Evolutionary conservation across 2,113 vertebrate genomes (phyloP).

Genomic region (Mus spicilegus): DNA sequence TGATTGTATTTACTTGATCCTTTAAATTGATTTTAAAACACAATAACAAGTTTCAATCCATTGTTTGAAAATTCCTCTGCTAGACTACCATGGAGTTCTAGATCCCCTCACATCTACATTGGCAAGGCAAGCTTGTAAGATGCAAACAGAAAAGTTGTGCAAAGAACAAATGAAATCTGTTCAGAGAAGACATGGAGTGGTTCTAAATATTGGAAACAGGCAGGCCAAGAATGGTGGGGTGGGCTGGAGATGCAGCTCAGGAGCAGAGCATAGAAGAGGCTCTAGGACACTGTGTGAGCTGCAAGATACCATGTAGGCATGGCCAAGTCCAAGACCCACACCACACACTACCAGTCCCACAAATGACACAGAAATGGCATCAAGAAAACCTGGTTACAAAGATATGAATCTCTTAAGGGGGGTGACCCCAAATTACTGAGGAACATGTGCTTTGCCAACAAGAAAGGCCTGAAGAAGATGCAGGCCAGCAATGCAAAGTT

Average conservation of each 20-base stretch:
- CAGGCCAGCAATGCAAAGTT: no score
- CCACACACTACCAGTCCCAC: no score
- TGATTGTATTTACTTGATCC: no score
- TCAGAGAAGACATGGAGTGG: not conserved
- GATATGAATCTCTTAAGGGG: no score
- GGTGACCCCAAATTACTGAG: no score
- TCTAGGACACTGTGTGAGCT: not conserved
- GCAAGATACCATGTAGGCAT: no score
- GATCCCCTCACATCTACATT: not conserved
- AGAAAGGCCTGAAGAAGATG: no score
- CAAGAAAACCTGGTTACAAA: no score
- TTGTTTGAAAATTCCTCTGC: not conserved
- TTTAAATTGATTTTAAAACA: constrained; percentile 16
- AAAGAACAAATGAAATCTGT: not conserved
- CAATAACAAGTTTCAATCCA: not conserved
- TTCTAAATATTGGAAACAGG: not conserved
- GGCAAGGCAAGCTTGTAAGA: not conserved
- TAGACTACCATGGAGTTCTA: not conserved
- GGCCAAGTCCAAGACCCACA: no score
- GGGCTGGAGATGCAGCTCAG: not conserved
- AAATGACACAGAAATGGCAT: no score
- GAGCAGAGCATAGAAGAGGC: not conserved
- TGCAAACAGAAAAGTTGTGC: not conserved
- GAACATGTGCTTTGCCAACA: no score
- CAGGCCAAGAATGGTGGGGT: not conserved